Conservation (phyloP, 2,888 invertebrate genomes). For the Caenorhabditis sp. region DNA sequence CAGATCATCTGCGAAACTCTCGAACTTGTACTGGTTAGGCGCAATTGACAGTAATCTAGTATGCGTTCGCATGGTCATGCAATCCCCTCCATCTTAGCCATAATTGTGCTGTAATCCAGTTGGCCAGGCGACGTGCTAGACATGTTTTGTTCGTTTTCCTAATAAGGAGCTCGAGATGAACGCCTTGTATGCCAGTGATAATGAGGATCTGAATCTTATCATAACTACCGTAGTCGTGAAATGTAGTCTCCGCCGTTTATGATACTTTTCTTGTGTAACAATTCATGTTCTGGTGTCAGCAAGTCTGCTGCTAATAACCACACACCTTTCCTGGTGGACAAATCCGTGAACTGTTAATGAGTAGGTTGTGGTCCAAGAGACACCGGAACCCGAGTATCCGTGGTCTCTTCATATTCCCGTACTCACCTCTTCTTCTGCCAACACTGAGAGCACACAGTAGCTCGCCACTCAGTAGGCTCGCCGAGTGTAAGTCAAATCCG, state of each 20-base stretch:
- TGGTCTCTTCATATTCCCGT: neutral
- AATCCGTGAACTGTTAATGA: neutral
- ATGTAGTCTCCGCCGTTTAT: constrained; percentile 20
- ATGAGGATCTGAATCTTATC: neutral
- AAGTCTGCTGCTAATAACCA: neutral
- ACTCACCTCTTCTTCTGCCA: constrained; percentile 21
- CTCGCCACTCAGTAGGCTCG: neutral
- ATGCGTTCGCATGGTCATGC: neutral
- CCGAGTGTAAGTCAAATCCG: constrained; percentile 44
- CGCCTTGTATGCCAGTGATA: neutral
- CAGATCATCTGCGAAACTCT: constrained; percentile 19
- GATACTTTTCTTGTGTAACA: constrained; percentile 34
- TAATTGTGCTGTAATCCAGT: constrained; percentile 32
- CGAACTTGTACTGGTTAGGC: constrained; percentile 53
- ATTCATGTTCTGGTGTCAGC: neutral
- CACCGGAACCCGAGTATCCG: neutral
- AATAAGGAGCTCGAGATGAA: constrained; percentile 12
- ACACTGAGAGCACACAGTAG: constrained; percentile 44
- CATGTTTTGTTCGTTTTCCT: neutral
- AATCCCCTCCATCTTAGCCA: constrained; percentile 4
- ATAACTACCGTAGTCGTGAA: constrained; percentile 22
- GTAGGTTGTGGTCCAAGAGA: neutral
- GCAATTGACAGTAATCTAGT: constrained; percentile 54
- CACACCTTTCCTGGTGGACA: neutral
- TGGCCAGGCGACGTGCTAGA: constrained; percentile 3